These are phyloP conservation scores for Melanotaenia nigrans DNA, from an alignment of 2,797 vertebrate species.

Conservation along the genomic window DNA sequence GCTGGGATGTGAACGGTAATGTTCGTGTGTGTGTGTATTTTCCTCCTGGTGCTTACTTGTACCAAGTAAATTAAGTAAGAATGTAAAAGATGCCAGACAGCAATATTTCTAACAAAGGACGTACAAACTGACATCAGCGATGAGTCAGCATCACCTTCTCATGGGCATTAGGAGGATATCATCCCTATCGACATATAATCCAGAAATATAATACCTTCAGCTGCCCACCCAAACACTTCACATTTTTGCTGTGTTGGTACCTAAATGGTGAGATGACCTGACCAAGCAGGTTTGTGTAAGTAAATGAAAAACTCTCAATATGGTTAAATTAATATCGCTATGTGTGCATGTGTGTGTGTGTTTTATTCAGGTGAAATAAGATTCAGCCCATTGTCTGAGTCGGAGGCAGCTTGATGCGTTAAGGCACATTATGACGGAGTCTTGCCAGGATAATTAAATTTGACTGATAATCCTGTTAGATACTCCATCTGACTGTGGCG, in stretches of 20 bases:
- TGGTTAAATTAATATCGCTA: constrained; percentile 60
- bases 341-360: constrained; percentile 15
- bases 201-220: constrained; percentile 72
- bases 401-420: constrained; percentile 60
- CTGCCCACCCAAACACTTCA: constrained; percentile 75
- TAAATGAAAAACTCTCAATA: constrained; percentile 63
- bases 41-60: constrained; percentile 22
- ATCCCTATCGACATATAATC: constrained; percentile 66
- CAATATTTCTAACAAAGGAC: constrained; percentile 67
- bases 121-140: constrained; percentile 66
- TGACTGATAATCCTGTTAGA: constrained; percentile 80
- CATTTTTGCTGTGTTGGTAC: constrained; percentile 70
- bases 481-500: constrained; percentile 71
- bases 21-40: constrained; percentile 17
- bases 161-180: constrained; percentile 64
- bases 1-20: constrained; percentile 6
- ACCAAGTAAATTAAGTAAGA: constrained; percentile 51
- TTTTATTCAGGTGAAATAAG: constrained; percentile 49
- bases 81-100: constrained; percentile 60
- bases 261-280: constrained; percentile 65
- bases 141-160: constrained; percentile 69
- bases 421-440: constrained; percentile 74
- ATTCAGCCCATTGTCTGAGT: constrained; percentile 64
- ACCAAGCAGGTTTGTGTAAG: constrained; percentile 67
- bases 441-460: constrained; percentile 77